These are phyloP conservation scores for Drosophila saltans DNA, from an alignment of 1,140 invertebrate genomes.

Conservation along the genomic window DNA sequence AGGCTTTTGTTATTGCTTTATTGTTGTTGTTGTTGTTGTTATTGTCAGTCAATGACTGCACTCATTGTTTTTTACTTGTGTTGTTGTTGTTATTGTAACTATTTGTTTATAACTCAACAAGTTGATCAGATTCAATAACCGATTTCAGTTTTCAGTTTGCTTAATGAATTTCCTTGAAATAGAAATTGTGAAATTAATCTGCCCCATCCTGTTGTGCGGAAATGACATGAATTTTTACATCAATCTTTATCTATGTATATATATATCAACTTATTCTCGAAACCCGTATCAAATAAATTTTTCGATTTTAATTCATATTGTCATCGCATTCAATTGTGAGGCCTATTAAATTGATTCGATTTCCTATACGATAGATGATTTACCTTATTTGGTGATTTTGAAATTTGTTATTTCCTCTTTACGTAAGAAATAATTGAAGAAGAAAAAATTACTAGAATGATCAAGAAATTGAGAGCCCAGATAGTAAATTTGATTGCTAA, in stretches of 20 bases:
- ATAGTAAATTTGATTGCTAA: too few species aligned
- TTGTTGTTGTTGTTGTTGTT: conserved; percentile 19
- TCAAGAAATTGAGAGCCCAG: background rate
- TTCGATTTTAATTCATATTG: conserved; percentile 12
- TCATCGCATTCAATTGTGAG: conserved; percentile 5
- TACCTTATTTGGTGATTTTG: conserved; percentile 1
- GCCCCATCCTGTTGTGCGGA: conserved; percentile 2
- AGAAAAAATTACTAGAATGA: background rate
- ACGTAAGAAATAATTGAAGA: background rate
- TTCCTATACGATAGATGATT: conserved; percentile 11
- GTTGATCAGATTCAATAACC: conserved; percentile 60
- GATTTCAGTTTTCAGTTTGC: conserved; percentile 35
- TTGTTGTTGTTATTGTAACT: conserved; percentile 33
- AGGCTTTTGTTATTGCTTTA: conserved; percentile 38
- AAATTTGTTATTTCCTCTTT: background rate
- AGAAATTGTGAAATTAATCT: conserved; percentile 12
- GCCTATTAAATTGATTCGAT: conserved; percentile 8
- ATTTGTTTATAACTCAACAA: conserved; percentile 50
- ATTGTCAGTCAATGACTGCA: conserved; percentile 63
- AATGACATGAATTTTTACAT: background rate
- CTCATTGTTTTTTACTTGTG: conserved; percentile 38
- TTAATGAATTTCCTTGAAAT: conserved; percentile 29
- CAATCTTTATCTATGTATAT: background rate
- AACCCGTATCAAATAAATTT: background rate
- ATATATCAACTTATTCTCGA: background rate